phyloP scores from a whole-genome alignment of 2,888 invertebrate species.

The Catonia carolina region DNA sequence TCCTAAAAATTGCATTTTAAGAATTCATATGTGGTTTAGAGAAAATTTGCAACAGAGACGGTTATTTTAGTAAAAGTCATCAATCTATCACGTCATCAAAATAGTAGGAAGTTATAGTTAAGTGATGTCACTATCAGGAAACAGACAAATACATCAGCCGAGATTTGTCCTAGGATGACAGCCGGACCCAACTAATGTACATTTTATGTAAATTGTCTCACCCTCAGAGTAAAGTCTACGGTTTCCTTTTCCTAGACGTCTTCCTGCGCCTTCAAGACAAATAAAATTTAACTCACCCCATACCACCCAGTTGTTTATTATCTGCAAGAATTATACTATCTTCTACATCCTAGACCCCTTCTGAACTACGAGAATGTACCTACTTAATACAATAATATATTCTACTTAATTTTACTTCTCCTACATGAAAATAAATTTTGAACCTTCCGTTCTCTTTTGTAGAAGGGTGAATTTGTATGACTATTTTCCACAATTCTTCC shows the following conservation, averaged over 20 bases:
- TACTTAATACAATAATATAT: conserved; percentile 13
- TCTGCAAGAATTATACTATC: conserved; percentile 13
- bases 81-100: conserved; percentile 11
- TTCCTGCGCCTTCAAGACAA: conserved; percentile 10
- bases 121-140: conserved; percentile 14
- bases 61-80: conserved; percentile 1
- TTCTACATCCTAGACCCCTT: not conserved
- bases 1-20: too few species aligned
- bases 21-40: too few species aligned
- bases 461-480: too few species aligned
- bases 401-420: conserved; percentile 5
- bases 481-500: too few species aligned
- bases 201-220: conserved; percentile 11
- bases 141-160: conserved; percentile 12
- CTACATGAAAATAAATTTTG: conserved; percentile 5
- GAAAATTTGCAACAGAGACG: too few species aligned
- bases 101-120: conserved; percentile 1
- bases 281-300: not conserved
- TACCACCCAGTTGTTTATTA: conserved; percentile 7
- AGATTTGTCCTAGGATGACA: conserved; percentile 9
- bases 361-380: too few species aligned
- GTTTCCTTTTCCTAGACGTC: conserved; percentile 12
- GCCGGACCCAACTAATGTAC: conserved; percentile 11
- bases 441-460: not conserved
- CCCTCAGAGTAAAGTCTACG: not conserved